Conservation (phyloP, 2,888 invertebrate genomes). For the Escarpia spicata region DNA sequence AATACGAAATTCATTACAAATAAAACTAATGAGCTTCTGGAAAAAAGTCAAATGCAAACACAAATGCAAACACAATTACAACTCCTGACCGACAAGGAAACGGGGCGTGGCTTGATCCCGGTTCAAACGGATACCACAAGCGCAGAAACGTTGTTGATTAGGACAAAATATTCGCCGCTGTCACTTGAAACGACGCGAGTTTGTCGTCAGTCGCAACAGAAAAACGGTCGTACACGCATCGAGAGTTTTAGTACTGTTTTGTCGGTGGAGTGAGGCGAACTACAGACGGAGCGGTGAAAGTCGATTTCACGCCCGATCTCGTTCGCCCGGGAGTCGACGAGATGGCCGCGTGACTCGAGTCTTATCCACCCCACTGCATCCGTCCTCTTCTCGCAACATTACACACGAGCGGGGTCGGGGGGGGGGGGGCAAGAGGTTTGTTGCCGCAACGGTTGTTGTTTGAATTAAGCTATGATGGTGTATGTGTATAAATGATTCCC, state of each 20-base stretch:
- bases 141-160: not conserved
- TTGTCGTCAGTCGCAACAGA: not conserved
- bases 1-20: no score
- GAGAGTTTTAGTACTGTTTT: not conserved
- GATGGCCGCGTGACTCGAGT: not conserved
- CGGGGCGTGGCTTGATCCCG: not conserved
- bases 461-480: not conserved
- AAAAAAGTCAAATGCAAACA: no score
- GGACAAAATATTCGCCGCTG: not conserved
- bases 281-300: not conserved
- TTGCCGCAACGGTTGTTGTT: not conserved
- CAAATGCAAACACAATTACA: no score
- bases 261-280: not conserved
- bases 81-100: not conserved
- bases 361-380: not conserved
- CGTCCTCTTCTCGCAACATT: not conserved
- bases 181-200: not conserved
- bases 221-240: not conserved
- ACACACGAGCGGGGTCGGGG: not conserved
- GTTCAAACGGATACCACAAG: not conserved
- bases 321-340: not conserved
- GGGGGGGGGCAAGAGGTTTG: not conserved
- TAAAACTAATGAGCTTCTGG: no score
- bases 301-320: constrained; percentile 4
- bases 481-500: not conserved